phyloP scores from a whole-genome alignment of 2,113 vertebrate genomes.

The Sebastes fasciatus region DNA sequence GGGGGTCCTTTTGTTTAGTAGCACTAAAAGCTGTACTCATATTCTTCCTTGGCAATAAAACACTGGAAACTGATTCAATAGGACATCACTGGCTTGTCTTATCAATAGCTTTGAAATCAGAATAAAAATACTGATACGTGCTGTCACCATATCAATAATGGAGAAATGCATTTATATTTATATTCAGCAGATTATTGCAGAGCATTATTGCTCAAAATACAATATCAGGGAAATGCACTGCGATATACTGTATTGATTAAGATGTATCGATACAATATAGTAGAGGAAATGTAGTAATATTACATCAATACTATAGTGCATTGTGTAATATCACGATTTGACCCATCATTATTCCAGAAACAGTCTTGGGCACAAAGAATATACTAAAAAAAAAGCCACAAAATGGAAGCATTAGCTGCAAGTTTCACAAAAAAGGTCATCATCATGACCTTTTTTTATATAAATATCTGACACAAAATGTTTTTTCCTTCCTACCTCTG shows the following conservation, averaged over 20 bases:
- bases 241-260: conserved; percentile 15
- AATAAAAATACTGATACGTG: conserved; percentile 28
- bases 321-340: conserved; percentile 9
- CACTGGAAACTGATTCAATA: conserved; percentile 2
- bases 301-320: conserved; percentile 28
- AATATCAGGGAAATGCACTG: conserved; percentile 53
- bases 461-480: conserved; percentile 42
- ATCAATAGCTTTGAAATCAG: conserved; percentile 19
- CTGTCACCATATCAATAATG: not conserved
- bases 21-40: too few relatives aligned
- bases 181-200: conserved; percentile 63
- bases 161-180: conserved; percentile 19
- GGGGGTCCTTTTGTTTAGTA: too few relatives aligned
- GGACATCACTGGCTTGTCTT: not conserved
- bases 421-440: conserved; percentile 45
- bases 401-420: conserved; percentile 74
- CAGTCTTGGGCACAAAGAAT: conserved; percentile 56
- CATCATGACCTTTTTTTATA: conserved; percentile 22
- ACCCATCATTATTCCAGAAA: conserved; percentile 47
- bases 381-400: conserved; percentile 35
- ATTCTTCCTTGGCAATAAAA: conserved; percentile 4
- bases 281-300: conserved; percentile 39
- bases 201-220: conserved; percentile 74
- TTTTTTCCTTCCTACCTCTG: conserved; percentile 33
- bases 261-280: conserved; percentile 19